A percentile compares a stretch with the other conserved stretches of the same genome.
phyloP scores from a whole-genome alignment of 2,113 vertebrate species.

The Setophaga petechia region DNA sequence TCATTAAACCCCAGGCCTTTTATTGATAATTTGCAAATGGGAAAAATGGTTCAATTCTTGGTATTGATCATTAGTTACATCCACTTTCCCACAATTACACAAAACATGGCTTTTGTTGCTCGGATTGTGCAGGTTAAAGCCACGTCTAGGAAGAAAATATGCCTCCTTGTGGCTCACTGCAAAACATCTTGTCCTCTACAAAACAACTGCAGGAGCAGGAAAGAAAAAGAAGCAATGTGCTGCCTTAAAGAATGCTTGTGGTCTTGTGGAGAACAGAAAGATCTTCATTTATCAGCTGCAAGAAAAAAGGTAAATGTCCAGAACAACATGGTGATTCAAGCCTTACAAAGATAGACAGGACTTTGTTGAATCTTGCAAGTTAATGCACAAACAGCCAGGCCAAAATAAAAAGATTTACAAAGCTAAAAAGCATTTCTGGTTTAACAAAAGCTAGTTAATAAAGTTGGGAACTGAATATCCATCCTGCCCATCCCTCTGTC shows the following conservation, averaged over 20 bases:
- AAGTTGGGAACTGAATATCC: neutral
- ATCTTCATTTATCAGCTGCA: neutral
- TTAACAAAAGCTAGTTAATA: neutral
- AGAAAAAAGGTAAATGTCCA: neutral
- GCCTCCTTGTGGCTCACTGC: neutral
- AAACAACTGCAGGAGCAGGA: neutral
- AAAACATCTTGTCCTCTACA: neutral
- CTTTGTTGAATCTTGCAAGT: neutral
- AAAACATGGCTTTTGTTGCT: neutral
- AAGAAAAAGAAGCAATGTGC: neutral
- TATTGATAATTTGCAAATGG: neutral
- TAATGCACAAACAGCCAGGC: neutral
- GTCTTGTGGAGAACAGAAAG: neutral
- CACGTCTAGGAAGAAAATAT: neutral
- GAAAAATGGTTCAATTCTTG: neutral
- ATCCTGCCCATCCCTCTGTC: neutral
- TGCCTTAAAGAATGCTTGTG: neutral
- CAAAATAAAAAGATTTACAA: neutral
- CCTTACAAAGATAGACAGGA: neutral
- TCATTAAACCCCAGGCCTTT: neutral
- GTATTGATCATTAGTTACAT: neutral
- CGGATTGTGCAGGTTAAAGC: neutral
- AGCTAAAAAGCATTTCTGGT: neutral
- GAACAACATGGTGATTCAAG: neutral
- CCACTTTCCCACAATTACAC: neutral